Evolutionary conservation across 2,797 vertebrate genomes (phyloP).

Genomic region (Melanotaenia nigrans): DNA sequence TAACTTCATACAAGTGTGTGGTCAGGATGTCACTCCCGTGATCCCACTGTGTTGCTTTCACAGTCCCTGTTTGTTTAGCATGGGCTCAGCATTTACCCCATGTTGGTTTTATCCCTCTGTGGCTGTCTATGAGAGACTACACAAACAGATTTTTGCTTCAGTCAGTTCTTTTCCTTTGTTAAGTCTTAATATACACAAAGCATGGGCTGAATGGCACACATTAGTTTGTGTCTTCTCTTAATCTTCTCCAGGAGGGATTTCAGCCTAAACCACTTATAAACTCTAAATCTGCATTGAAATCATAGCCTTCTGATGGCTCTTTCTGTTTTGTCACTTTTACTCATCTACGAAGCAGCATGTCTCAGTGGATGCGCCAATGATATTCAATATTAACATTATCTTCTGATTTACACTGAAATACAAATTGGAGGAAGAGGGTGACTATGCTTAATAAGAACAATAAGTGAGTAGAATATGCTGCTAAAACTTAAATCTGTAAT

Average conservation of each 20-base stretch:
- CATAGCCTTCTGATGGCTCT: slow-evolving; percentile 70
- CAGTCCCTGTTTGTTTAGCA: slow-evolving; percentile 74
- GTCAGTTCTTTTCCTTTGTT: slow-evolving; percentile 37
- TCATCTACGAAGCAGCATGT: slow-evolving; percentile 72
- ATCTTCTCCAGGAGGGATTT: slow-evolving; percentile 76
- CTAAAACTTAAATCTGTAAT: not conserved
- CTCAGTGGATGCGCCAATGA: slow-evolving; percentile 64
- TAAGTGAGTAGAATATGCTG: slow-evolving; percentile 39
- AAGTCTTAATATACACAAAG: slow-evolving; percentile 73
- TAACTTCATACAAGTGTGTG: slow-evolving; percentile 38
- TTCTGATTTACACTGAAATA: slow-evolving; percentile 61
- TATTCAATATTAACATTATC: slow-evolving; percentile 72
- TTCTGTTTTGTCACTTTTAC: slow-evolving; percentile 73
- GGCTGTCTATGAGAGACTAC: slow-evolving; percentile 61
- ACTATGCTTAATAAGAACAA: slow-evolving; percentile 49
- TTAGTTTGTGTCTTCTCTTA: slow-evolving; percentile 70
- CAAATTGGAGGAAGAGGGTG: slow-evolving; percentile 41
- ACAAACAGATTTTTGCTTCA: slow-evolving; percentile 47
- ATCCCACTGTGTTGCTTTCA: slow-evolving; percentile 72
- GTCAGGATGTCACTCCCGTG: slow-evolving; percentile 46
- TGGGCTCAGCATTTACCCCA: slow-evolving; percentile 60
- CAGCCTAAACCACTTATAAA: slow-evolving; percentile 72
- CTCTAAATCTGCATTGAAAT: slow-evolving; percentile 77
- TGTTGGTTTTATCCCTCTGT: slow-evolving; percentile 73
- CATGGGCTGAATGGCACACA: slow-evolving; percentile 64